phyloP scores from a whole-genome alignment of 2,888 invertebrate genomes.

The Schizaphis graminum region DNA sequence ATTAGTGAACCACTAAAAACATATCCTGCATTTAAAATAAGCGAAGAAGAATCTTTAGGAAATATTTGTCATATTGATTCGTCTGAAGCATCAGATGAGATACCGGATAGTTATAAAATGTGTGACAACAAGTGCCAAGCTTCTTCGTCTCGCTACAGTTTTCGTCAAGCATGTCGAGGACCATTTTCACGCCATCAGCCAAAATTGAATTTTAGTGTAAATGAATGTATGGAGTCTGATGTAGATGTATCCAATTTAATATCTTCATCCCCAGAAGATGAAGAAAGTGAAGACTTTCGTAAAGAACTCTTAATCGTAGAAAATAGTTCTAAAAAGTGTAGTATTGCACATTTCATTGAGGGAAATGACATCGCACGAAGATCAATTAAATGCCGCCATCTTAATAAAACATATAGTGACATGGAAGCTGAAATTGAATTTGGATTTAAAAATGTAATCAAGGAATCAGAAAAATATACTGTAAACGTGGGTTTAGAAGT shows the following conservation, averaged over 20 bases:
- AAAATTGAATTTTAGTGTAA: constrained; percentile 51
- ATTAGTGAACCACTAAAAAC: constrained; percentile 46
- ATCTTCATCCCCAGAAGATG: constrained; percentile 69
- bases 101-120: constrained; percentile 68
- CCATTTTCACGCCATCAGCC: constrained; percentile 25
- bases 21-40: constrained; percentile 62
- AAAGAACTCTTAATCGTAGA: constrained; percentile 68
- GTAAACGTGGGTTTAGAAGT: constrained; percentile 55
- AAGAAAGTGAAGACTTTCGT: constrained; percentile 69
- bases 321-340: constrained; percentile 73
- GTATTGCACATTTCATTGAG: constrained; percentile 85
- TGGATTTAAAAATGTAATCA: constrained; percentile 68
- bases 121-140: constrained; percentile 47
- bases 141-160: constrained; percentile 55
- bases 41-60: constrained; percentile 68
- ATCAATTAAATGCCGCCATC: constrained; percentile 76
- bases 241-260: constrained; percentile 69
- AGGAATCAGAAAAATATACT: constrained; percentile 50
- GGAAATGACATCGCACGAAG: constrained; percentile 84
- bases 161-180: constrained; percentile 52
- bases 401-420: constrained; percentile 67
- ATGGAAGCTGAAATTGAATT: constrained; percentile 67
- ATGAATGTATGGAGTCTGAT: constrained; percentile 67
- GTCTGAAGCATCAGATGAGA: constrained; percentile 81
- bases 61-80: constrained; percentile 85